Percentiles rank a stretch among this genome's conserved stretches.
Conservation (phyloP, 2,888 invertebrate species). For the Scaptomyza polygonia region DNA sequence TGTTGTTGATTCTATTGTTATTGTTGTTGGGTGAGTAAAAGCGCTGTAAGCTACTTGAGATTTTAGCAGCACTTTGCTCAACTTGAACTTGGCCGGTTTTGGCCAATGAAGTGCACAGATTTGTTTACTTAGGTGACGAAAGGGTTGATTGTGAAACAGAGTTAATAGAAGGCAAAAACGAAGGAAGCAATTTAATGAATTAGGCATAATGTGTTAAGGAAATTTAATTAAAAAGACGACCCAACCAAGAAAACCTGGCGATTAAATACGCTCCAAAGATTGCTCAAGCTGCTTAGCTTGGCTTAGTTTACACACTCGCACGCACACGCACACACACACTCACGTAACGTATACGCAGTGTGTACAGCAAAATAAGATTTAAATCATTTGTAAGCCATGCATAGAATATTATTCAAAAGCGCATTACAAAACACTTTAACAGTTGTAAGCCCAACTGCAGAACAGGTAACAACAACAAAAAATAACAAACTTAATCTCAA, state of each 20-base stretch:
- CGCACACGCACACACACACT: constrained; percentile 1
- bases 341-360: constrained; percentile 43
- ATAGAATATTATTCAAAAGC: constrained; percentile 39
- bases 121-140: constrained; percentile 64
- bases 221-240: constrained; percentile 49
- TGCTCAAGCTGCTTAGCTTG: neutral
- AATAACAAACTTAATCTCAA: constrained; percentile 13
- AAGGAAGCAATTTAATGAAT: constrained; percentile 37
- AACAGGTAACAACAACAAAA: constrained; percentile 4
- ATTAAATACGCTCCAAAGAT: constrained; percentile 34
- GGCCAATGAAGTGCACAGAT: constrained; percentile 72
- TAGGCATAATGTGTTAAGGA: constrained; percentile 36
- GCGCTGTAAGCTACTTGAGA: constrained; percentile 61
- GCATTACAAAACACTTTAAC: constrained; percentile 47
- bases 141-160: constrained; percentile 40
- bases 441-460: constrained; percentile 7
- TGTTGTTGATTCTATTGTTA: constrained; percentile 24
- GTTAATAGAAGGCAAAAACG: neutral
- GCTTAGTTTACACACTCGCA: constrained; percentile 14
- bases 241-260: constrained; percentile 5
- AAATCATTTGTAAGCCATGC: constrained; percentile 7
- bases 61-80: constrained; percentile 51
- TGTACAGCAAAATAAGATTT: neutral
- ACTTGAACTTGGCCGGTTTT: constrained; percentile 23
- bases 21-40: constrained; percentile 56